Evolutionary conservation across 2,113 vertebrate species (phyloP).

Genomic region (Dicerorhinus sumatrensis): DNA sequence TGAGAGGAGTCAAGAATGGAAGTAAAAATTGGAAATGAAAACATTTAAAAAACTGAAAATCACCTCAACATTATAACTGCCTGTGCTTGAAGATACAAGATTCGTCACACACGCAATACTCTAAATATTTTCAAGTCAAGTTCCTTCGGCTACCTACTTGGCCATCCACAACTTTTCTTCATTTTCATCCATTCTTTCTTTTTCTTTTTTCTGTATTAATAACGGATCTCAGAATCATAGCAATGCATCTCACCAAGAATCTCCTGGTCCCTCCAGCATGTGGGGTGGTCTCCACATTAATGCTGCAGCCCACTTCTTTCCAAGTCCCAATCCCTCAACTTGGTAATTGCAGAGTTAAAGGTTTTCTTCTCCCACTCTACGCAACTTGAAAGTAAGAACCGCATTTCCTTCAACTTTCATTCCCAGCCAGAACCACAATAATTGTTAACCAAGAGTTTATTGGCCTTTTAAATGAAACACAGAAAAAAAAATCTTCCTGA

Average conservation of each 20-base stretch:
- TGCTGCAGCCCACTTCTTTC: not conserved
- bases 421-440: not conserved
- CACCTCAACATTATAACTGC: not conserved
- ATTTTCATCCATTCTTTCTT: not conserved
- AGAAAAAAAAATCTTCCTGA: not conserved
- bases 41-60: not conserved
- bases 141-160: not conserved
- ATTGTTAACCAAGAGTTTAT: not conserved
- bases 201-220: not conserved
- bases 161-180: not conserved
- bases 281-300: not conserved
- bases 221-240: not conserved
- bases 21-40: slow-evolving; percentile 5
- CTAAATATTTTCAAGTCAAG: not conserved
- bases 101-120: not conserved
- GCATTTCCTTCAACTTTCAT: not conserved
- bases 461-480: slow-evolving; percentile 21
- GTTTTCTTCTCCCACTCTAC: not conserved
- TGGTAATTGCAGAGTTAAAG: not conserved
- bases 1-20: not conserved
- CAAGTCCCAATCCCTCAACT: not conserved
- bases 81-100: not conserved
- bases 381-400: not conserved
- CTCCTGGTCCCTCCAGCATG: not conserved
- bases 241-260: not conserved